Evolutionary conservation across 2,888 invertebrate species (phyloP), one percentile per base, ranked within the genome.

Genomic region (Panzeria rudis): DNA sequence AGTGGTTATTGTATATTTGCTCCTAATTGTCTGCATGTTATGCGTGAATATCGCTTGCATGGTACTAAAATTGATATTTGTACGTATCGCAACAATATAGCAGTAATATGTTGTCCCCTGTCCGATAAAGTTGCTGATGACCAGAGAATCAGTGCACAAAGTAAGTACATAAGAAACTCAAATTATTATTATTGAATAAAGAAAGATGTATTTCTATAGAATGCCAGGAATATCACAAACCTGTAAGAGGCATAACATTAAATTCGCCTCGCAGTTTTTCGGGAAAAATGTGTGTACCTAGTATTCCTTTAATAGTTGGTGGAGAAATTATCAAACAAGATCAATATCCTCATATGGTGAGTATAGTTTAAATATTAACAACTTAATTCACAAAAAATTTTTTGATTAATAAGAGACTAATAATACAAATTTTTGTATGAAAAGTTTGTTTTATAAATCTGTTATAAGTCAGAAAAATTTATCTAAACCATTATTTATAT

Each of bases 281-380:
- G 0, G 90, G 89, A 0, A 91, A 90, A 68, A 88, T 88, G 17
- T 92, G 92, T 72, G 89, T 90, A 7, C 75, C 89, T 23, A 93
- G 93, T 79, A 90, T 93, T 23, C 93, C 93, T 0, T 88, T 94
- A 83, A 94, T 94, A 77, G 94, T 94, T 56, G 94, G 94, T 3
- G 94, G 94, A 5, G 90, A 91, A 64, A 91, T 92, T 15, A 93
- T 94, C 0, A 88, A 90, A 25, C 89, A 91, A 32, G 93, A 93
- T 50, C 94, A 94, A 88, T 94, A 94, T 89, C 94, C 94, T 2
- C 94, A 94, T 86, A 94, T 94, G n/a, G n/a, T n/a, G n/a, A n/a
- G n/a, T n/a, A n/a, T n/a, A n/a, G n/a, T n/a, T n/a, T n/a, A n/a
- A n/a, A n/a, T n/a, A n/a, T n/a, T n/a, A n/a, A n/a, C n/a, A n/a